Evolutionary conservation across 2,888 invertebrate genomes (phyloP).

Genomic region (Metacarcinus magister): DNA sequence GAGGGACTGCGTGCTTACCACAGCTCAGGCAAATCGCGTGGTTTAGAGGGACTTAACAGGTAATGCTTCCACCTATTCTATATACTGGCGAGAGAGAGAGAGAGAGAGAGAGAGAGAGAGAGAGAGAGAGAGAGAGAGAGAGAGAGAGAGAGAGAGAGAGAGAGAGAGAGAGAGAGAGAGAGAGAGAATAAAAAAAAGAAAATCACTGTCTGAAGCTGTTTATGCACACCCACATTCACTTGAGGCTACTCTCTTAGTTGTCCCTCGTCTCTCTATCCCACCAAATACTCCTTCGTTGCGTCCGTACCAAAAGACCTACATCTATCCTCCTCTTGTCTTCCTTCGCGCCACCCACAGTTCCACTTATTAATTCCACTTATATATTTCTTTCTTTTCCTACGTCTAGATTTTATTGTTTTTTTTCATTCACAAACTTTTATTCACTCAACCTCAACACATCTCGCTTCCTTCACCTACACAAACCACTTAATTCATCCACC

Average conservation of each 20-base stretch:
- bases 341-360: background rate
- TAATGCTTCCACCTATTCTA: background rate
- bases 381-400: too few relatives aligned
- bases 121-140: conserved; percentile 17
- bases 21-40: background rate
- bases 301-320: background rate
- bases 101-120: background rate
- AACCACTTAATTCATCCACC: background rate
- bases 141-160: background rate
- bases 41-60: background rate
- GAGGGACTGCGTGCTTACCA: conserved; percentile 12
- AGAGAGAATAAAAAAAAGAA: background rate
- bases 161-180: background rate
- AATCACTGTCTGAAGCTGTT: background rate
- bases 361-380: background rate
- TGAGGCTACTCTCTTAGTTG: background rate
- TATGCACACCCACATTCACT: background rate
- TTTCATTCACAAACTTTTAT: too few relatives aligned
- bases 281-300: background rate
- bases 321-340: background rate
- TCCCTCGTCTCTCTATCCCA: background rate
- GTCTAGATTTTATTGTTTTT: background rate
- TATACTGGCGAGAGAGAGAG: background rate
- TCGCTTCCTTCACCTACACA: background rate
- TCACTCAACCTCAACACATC: too few relatives aligned